Evolutionary conservation across 2,888 invertebrate genomes (phyloP).

Genomic region (Hedychridium roseum): DNA sequence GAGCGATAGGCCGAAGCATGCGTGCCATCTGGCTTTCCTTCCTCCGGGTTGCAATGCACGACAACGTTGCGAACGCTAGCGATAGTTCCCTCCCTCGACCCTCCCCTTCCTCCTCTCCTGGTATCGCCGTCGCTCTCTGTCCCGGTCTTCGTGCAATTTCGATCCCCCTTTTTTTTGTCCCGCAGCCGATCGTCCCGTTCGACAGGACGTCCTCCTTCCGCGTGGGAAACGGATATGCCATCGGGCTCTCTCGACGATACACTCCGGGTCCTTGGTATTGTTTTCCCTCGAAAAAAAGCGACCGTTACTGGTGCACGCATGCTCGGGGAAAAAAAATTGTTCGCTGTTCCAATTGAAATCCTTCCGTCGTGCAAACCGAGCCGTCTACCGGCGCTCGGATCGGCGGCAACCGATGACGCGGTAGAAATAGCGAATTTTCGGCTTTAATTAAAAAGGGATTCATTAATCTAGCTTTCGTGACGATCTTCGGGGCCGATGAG

Average conservation of each 20-base stretch:
- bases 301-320: no score
- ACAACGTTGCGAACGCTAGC: neutral
- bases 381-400: no score
- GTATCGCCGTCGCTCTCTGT: neutral
- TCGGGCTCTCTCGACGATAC: constrained; percentile 12
- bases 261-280: no score
- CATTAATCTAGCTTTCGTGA: no score
- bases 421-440: no score
- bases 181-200: neutral
- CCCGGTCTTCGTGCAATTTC: neutral
- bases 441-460: no score
- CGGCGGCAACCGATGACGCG: no score
- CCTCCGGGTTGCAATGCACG: constrained; percentile 8
- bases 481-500: no score
- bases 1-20: constrained; percentile 24
- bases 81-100: constrained; percentile 11
- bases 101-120: neutral
- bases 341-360: no score
- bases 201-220: neutral
- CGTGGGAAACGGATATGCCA: constrained; percentile 17
- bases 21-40: constrained; percentile 52
- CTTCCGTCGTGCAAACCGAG: no score
- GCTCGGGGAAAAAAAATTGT: no score
- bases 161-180: neutral
- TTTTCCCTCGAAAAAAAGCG: no score